These are phyloP conservation scores for Riparia riparia DNA, from an alignment of 2,113 vertebrate genomes.

Conservation along the genomic window DNA sequence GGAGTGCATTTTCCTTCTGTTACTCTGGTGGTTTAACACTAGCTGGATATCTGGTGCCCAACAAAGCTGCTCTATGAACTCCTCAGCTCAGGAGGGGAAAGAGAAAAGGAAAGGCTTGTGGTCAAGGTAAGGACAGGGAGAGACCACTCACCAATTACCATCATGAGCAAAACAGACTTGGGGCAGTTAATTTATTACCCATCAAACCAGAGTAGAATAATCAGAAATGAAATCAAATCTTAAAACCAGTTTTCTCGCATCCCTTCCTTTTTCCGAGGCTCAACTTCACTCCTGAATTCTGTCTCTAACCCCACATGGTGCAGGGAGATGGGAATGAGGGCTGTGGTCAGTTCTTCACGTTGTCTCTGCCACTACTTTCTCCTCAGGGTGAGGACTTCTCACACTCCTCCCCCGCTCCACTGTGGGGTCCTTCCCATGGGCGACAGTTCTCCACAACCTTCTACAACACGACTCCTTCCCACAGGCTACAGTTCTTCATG, in stretches of 20 bases:
- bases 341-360: not conserved
- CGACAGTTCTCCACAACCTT: not conserved
- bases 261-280: not conserved
- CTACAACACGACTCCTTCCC: not conserved
- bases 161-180: not conserved
- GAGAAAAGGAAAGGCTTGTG: fast-evolving
- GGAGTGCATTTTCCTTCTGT: not conserved
- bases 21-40: not conserved
- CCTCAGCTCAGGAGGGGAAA: not conserved
- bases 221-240: not conserved
- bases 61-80: not conserved
- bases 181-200: not conserved
- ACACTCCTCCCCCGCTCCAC: not conserved
- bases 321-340: not conserved
- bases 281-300: not conserved
- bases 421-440: fast-evolving
- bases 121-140: not conserved
- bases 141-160: not conserved
- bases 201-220: not conserved
- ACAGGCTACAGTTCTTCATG: not conserved
- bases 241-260: not conserved
- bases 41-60: not conserved
- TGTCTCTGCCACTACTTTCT: not conserved
- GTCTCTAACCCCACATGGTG: fast-evolving
- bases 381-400: not conserved